Percentiles rank a stretch among this genome's conserved stretches.
phyloP scores from a whole-genome alignment of 2,113 vertebrate genomes.

The Genyomyrus donnyi region DNA sequence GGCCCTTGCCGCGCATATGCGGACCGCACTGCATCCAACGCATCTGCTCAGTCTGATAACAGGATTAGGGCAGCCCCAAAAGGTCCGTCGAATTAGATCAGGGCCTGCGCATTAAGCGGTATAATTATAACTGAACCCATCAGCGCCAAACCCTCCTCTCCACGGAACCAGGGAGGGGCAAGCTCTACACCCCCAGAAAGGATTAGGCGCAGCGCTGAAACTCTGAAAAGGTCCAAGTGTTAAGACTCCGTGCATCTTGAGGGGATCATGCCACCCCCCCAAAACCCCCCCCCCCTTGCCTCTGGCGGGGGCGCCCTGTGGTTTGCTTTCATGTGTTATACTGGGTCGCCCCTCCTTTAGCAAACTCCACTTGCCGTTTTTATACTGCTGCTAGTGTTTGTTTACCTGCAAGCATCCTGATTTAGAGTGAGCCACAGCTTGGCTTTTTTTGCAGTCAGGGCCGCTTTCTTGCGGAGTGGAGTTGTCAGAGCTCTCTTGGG shows the following conservation, averaged over 20 bases:
- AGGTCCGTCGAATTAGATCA: conserved; percentile 39
- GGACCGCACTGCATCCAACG: conserved; percentile 57
- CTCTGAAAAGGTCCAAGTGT: background rate
- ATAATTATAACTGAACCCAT: conserved; percentile 19
- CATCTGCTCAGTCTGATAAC: conserved; percentile 62
- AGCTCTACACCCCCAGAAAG: background rate
- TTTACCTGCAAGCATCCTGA: background rate
- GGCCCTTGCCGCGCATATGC: conserved; percentile 31
- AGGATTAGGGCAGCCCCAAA: conserved; percentile 56
- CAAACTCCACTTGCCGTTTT: background rate
- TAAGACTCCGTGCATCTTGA: background rate
- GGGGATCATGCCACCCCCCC: background rate
- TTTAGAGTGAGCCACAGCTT: background rate
- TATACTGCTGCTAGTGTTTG: background rate
- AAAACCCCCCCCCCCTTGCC: no score
- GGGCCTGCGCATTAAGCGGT: conserved; percentile 34
- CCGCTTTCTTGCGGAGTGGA: background rate
- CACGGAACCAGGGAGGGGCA: background rate
- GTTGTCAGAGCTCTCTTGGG: background rate
- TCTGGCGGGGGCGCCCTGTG: background rate
- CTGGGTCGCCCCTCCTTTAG: background rate
- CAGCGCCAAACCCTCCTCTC: background rate
- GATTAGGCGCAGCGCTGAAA: background rate
- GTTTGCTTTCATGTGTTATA: background rate
- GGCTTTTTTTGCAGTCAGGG: background rate